phyloP scores from a whole-genome alignment of 2,113 vertebrate genomes.

The Embiotoca jacksoni region DNA sequence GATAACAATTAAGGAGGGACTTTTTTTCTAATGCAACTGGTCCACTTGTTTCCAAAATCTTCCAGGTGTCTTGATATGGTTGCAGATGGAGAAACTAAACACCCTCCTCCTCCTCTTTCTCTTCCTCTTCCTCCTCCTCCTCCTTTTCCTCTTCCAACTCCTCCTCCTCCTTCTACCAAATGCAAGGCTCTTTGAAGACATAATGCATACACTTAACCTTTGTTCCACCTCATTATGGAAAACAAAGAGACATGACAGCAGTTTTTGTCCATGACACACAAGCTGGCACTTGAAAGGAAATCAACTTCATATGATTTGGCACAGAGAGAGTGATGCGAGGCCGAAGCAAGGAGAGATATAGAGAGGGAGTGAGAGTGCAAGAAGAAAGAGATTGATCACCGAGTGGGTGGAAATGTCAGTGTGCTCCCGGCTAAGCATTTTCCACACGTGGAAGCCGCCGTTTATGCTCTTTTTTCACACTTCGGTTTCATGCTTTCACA shows the following conservation, averaged over 20 bases:
- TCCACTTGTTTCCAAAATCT: slow-evolving; percentile 5
- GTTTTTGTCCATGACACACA: slow-evolving; percentile 52
- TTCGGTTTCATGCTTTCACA: slow-evolving; percentile 36
- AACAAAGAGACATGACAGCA: slow-evolving; percentile 53
- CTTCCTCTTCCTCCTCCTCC: too few relatives aligned
- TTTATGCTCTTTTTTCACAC: slow-evolving; percentile 60
- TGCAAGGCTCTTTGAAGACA: background rate
- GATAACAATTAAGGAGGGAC: background rate
- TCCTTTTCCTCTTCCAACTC: background rate
- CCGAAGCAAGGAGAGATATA: slow-evolving; percentile 6
- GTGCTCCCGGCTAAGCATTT: slow-evolving; percentile 66
- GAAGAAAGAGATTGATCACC: slow-evolving; percentile 67
- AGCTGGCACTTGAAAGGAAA: slow-evolving; percentile 61
- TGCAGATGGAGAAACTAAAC: background rate
- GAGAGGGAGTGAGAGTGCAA: slow-evolving; percentile 7
- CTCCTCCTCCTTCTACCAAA: background rate
- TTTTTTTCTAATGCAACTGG: background rate
- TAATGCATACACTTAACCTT: slow-evolving; percentile 57
- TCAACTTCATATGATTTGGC: slow-evolving; percentile 54
- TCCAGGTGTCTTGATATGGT: slow-evolving; percentile 38
- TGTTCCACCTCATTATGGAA: slow-evolving; percentile 48
- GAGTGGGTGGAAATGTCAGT: slow-evolving; percentile 74
- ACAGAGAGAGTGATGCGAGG: slow-evolving; percentile 52
- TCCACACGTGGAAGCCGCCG: slow-evolving; percentile 58
- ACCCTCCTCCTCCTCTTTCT: too few relatives aligned